A percentile compares a stretch with the other conserved stretches of the same genome.
phyloP scores from a whole-genome alignment of 2,113 vertebrate genomes.

The Bufo gargarizans region DNA sequence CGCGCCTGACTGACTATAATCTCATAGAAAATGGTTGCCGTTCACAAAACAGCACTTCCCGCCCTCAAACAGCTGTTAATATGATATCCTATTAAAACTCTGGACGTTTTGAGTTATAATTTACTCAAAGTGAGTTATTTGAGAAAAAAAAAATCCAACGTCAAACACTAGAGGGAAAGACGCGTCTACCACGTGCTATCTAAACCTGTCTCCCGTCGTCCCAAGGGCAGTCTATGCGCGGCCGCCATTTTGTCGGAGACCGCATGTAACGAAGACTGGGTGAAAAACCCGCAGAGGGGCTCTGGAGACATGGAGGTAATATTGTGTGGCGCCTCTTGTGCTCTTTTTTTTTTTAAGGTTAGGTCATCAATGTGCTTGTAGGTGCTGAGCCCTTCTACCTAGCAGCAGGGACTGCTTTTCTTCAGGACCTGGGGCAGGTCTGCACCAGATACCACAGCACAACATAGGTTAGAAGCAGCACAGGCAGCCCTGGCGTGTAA shows the following conservation, averaged over 20 bases:
- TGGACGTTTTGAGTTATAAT: neutral
- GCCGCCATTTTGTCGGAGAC: constrained; percentile 1
- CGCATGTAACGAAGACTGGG: neutral
- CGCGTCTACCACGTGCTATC: too few relatives aligned
- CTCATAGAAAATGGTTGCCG: neutral
- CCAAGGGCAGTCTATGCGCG: neutral
- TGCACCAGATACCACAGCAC: neutral
- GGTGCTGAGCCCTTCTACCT: neutral
- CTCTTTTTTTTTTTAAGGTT: neutral
- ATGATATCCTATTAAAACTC: neutral
- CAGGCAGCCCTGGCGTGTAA: neutral
- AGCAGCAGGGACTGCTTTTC: neutral
- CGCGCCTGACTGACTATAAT: constrained; percentile 15
- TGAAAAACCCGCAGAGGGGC: neutral
- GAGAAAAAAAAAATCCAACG: neutral
- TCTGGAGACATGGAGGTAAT: neutral
- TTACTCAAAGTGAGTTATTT: neutral
- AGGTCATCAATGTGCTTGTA: constrained; percentile 14
- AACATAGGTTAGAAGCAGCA: too few relatives aligned
- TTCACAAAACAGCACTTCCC: neutral
- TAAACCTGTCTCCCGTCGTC: neutral
- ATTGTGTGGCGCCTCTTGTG: neutral
- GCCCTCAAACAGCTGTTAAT: neutral
- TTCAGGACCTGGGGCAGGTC: neutral
- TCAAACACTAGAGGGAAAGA: neutral